Evolutionary conservation across 1,140 invertebrate species (phyloP), one percentile per base, ranked within the genome.

Genomic region (Vollenhovia emeryi): DNA sequence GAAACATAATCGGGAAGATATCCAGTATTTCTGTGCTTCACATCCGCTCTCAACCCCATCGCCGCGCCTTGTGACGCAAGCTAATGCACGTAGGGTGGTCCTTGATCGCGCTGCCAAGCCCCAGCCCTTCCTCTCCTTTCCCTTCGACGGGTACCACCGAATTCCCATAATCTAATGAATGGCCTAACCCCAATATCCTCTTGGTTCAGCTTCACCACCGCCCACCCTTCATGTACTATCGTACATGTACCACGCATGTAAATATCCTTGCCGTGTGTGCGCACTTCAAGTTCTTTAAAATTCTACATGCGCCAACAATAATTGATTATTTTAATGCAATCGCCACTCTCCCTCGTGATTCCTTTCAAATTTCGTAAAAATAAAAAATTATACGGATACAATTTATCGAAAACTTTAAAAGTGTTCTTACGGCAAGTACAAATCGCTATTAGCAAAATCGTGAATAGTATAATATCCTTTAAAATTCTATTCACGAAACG

Each of bases 131-230:
- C 40, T 59, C 87, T 71, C 82, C 79, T 87, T 79, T 73, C 80
- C 89, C 79, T 84, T 85, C 55, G 75, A 62, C 59, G 82, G 84
- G 84, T 48, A 90, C 89, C 91, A 83, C 88, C 90, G 89, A 94
- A 94, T 94, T 94, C 93, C 88, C 92, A 91, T 94, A 94, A 94
- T 94, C 93, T 94, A 94, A 94, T 94, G 93, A 94, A 94, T 93
- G 91, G 90, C 85, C 90, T 89, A 87, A 92, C 90, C 92, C 90
- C 92, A 88, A 92, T 91, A 92, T 93, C 89, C 91, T 92, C 89
- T 91, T 87, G 87, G 91, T 93, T 93, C 85, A 90, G 88, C 87
- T 86, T 89, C 88, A 87, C 86, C 86, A 85, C 82, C 87, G 82
- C 88, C 88, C 64, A 84, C 80, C 87, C 85, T 68, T 73, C 60